Evolutionary conservation across 2,888 invertebrate genomes (phyloP).

Genomic region (Busseola fusca): DNA sequence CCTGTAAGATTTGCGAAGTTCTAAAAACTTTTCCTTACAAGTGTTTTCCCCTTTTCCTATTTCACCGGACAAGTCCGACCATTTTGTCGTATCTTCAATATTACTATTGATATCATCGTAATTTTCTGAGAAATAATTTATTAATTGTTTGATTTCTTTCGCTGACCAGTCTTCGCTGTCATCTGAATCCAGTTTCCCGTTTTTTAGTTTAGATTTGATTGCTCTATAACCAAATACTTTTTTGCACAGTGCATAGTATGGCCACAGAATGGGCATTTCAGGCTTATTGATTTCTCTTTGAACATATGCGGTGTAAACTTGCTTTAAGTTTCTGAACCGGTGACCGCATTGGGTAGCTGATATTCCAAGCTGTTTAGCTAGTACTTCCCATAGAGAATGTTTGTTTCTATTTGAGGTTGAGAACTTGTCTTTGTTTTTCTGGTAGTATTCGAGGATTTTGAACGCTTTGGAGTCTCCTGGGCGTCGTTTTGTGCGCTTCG

Average conservation of each 20-base stretch:
- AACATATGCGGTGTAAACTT: slow-evolving; percentile 78
- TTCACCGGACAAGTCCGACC: slow-evolving; percentile 70
- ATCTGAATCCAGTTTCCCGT: slow-evolving; percentile 69
- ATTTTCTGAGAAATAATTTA: slow-evolving; percentile 74
- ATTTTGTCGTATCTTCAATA: slow-evolving; percentile 68
- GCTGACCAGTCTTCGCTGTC: slow-evolving; percentile 80
- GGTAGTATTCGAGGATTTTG: slow-evolving; percentile 81
- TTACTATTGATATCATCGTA: slow-evolving; percentile 71
- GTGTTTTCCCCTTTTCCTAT: slow-evolving; percentile 70
- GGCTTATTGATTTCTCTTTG: slow-evolving; percentile 83
- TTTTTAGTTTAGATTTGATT: slow-evolving; percentile 78
- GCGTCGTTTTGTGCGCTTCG: slow-evolving; percentile 69
- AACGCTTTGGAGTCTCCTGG: slow-evolving; percentile 76
- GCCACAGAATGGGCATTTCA: slow-evolving; percentile 82
- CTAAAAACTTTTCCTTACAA: slow-evolving; percentile 80
- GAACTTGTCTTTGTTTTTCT: slow-evolving; percentile 82
- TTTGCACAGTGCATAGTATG: slow-evolving; percentile 81
- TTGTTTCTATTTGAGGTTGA: slow-evolving; percentile 74
- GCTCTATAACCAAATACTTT: slow-evolving; percentile 84
- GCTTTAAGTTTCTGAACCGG: slow-evolving; percentile 80
- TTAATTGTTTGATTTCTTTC: slow-evolving; percentile 78
- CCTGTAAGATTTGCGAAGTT: slow-evolving; percentile 80
- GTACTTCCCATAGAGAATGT: slow-evolving; percentile 74
- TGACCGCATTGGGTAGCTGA: slow-evolving; percentile 80
- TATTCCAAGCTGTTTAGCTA: slow-evolving; percentile 77